phyloP scores from a whole-genome alignment of 2,113 vertebrate species.

The Rhizomys pruinosus region DNA sequence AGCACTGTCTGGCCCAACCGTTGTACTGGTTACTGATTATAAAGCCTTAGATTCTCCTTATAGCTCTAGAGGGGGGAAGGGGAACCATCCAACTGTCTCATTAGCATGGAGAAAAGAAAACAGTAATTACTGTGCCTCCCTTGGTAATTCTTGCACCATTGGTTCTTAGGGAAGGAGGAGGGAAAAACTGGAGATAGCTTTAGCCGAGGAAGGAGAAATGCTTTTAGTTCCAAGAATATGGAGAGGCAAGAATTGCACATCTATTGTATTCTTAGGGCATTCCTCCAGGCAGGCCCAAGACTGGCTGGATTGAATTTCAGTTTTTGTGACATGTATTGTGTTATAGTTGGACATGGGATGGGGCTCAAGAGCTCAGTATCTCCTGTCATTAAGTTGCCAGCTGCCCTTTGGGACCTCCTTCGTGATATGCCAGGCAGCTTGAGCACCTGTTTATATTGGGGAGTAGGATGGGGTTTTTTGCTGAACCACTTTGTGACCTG shows the following conservation, averaged over 20 bases:
- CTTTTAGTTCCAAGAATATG: slow-evolving; percentile 57
- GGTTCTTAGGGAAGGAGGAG: slow-evolving; percentile 63
- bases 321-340: slow-evolving; percentile 61
- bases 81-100: slow-evolving; percentile 75
- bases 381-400: slow-evolving; percentile 51
- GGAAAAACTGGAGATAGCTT: slow-evolving; percentile 51
- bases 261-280: slow-evolving; percentile 52
- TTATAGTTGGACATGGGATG: slow-evolving; percentile 35
- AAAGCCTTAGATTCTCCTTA: slow-evolving; percentile 63
- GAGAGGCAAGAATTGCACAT: slow-evolving; percentile 53
- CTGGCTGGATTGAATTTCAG: slow-evolving; percentile 70
- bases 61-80: slow-evolving; percentile 44
- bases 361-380: background rate
- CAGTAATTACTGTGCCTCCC: slow-evolving; percentile 80
- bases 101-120: slow-evolving; percentile 81
- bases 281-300: slow-evolving; percentile 65
- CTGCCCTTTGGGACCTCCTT: slow-evolving; percentile 11
- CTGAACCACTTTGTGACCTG: slow-evolving; percentile 61
- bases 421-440: slow-evolving; percentile 33
- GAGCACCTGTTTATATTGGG: slow-evolving; percentile 41
- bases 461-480: slow-evolving; percentile 8
- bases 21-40: slow-evolving; percentile 70
- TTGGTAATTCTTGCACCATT: slow-evolving; percentile 73
- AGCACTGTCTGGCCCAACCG: slow-evolving; percentile 46
- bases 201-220: slow-evolving; percentile 59